Evolutionary conservation across 1,140 invertebrate species (phyloP).

Genomic region (Tenebrio molitor): DNA sequence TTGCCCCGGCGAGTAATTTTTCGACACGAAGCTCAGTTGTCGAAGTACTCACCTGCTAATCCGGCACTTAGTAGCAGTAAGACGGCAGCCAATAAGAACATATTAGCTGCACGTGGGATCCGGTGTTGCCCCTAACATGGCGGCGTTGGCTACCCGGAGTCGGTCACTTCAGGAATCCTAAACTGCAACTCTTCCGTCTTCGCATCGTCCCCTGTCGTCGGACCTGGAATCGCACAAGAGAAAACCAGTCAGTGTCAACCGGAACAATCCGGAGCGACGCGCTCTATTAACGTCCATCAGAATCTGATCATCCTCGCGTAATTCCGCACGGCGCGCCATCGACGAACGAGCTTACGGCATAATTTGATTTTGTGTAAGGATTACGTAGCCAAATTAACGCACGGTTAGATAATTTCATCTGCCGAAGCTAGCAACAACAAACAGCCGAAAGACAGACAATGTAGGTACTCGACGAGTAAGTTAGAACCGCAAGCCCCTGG

Average conservation of each 20-base stretch:
- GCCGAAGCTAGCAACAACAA: too few species aligned
- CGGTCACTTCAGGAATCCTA: constrained; percentile 39
- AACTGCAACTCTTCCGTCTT: background rate
- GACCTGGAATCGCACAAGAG: background rate
- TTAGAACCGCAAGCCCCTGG: too few species aligned
- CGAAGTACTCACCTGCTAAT: constrained; percentile 60
- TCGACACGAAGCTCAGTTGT: too few species aligned
- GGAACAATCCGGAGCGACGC: background rate
- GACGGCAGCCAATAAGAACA: constrained; percentile 62
- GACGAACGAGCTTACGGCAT: too few species aligned
- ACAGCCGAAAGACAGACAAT: too few species aligned
- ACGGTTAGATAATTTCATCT: too few species aligned
- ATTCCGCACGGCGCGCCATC: too few species aligned
- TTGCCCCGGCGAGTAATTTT: too few species aligned
- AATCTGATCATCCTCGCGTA: background rate
- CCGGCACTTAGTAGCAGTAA: constrained; percentile 62
- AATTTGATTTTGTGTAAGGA: too few species aligned
- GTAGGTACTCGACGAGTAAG: too few species aligned
- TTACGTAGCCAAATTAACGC: too few species aligned
- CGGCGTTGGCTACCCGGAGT: constrained; percentile 50
- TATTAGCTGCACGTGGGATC: constrained; percentile 61
- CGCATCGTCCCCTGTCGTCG: background rate
- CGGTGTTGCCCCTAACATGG: constrained; percentile 62
- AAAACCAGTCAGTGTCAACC: background rate
- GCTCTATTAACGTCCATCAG: background rate